phyloP scores from a whole-genome alignment of 2,888 invertebrate species.

The Epinotia ramella region DNA sequence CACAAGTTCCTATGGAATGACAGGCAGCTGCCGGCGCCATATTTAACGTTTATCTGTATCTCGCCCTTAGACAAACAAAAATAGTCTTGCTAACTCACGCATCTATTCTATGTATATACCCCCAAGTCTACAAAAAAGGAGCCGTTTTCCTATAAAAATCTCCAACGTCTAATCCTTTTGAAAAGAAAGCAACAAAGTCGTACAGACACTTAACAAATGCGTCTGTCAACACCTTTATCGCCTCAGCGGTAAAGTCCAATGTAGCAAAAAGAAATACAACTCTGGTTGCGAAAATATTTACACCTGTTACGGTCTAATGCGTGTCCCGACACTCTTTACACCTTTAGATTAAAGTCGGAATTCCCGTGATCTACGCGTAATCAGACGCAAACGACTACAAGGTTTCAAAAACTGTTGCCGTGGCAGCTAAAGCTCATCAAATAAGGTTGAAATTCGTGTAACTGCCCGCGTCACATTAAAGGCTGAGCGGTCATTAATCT shows the following conservation, averaged over 20 bases:
- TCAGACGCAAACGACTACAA: neutral
- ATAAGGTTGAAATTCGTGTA: constrained; percentile 12
- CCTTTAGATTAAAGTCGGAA: constrained; percentile 16
- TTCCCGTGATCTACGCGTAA: constrained; percentile 15
- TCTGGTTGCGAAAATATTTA: neutral
- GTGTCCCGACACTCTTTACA: neutral
- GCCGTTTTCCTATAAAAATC: neutral
- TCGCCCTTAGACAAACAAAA: no score
- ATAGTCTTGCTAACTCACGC: neutral
- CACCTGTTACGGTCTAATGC: constrained; percentile 9
- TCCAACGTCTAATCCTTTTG: constrained; percentile 1
- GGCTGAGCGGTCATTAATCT: constrained; percentile 36
- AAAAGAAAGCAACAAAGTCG: neutral
- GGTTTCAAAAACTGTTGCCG: neutral
- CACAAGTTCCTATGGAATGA: no score
- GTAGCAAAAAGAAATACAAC: constrained; percentile 9
- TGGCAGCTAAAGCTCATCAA: neutral
- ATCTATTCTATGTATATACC: no score
- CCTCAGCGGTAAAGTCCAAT: neutral
- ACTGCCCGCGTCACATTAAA: neutral
- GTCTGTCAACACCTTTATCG: constrained; percentile 10
- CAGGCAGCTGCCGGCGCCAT: no score
- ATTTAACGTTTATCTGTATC: no score
- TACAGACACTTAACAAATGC: neutral
- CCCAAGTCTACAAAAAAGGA: neutral